A percentile compares a stretch with the other conserved stretches of the same genome.
phyloP scores from a whole-genome alignment of 1,140 invertebrate genomes.

The Monochamus saltuarius region DNA sequence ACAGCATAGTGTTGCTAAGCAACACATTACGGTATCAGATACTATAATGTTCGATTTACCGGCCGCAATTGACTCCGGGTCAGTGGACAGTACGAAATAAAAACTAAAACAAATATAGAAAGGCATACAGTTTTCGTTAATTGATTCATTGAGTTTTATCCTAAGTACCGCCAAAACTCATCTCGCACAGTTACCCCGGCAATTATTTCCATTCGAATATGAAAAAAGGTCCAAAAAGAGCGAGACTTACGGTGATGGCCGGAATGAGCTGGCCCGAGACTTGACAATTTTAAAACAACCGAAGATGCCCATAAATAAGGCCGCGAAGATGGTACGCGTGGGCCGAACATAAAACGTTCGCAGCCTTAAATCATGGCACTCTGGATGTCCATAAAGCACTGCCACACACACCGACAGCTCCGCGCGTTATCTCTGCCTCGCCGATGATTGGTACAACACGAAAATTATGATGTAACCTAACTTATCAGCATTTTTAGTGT shows the following conservation, averaged over 20 bases:
- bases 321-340: conserved; percentile 47
- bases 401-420: conserved; percentile 37
- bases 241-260: conserved; percentile 6
- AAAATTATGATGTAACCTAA: conserved; percentile 11
- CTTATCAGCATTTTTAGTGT: conserved; percentile 3
- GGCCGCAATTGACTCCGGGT: no score
- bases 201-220: no score
- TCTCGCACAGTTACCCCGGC: no score
- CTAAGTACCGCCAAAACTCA: no score
- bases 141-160: no score
- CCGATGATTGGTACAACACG: not conserved
- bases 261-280: conserved; percentile 22
- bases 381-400: conserved; percentile 41
- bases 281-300: conserved; percentile 46
- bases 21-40: no score
- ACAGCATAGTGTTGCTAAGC: no score
- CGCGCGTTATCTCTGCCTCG: conserved; percentile 10
- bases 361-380: conserved; percentile 47
- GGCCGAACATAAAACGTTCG: conserved; percentile 46
- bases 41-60: no score
- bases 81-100: no score
- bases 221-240: no score
- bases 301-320: conserved; percentile 45
- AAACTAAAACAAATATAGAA: no score
- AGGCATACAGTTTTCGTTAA: no score